Evolutionary conservation across 2,888 invertebrate genomes (phyloP), one percentile per base, ranked within the genome.

Genomic region (Tachystola acroxantha): DNA sequence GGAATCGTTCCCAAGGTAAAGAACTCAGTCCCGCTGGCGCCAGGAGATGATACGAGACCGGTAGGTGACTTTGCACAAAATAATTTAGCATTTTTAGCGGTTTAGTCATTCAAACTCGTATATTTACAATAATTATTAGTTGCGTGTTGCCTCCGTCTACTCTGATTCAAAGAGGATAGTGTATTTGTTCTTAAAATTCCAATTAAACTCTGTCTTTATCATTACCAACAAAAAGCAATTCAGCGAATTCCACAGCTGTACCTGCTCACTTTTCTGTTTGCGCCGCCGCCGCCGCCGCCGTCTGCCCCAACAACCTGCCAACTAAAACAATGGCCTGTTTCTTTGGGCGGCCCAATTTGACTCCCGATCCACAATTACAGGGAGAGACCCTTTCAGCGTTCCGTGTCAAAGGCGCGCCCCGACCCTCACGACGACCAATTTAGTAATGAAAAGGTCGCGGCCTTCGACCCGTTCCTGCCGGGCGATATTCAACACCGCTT

Each of bases 311-410:
- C 39, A 39, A 51, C 42, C n/a, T 22, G 45, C n/a, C n/a, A 56
- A 50, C 54, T 45, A 50, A 24, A 49, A 49, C 49, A 46, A 45
- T 34, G 39, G 36, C 34, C 40, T 53, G 50, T 64, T 64, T 64
- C 64, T 68, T 71, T 65, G 53, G 53, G 50, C 60, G 46, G 57
- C 61, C 61, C 67, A 70, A 76, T 77, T 76, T 62, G 65, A 69
- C 67, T 71, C 65, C 43, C 61, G 56, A 64, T 67, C 57, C 61
- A 66, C 68, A 72, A 77, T 76, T 77, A 78, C 67, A 67, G 64
- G 49, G 57, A 54, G 51, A 51, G 57, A 50, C 64, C 67, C 61
- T 70, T 70, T 67, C 43, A 55, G 71, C 63, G 66, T 73, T 64
- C 49, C 55, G 65, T 75, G 69, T 75, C 76, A 76, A 76, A 73